A percentile compares a stretch with the other conserved stretches of the same genome.
These are phyloP conservation scores for Venusia cambrica DNA, from an alignment of 2,888 invertebrate genomes.

Conservation along the genomic window DNA sequence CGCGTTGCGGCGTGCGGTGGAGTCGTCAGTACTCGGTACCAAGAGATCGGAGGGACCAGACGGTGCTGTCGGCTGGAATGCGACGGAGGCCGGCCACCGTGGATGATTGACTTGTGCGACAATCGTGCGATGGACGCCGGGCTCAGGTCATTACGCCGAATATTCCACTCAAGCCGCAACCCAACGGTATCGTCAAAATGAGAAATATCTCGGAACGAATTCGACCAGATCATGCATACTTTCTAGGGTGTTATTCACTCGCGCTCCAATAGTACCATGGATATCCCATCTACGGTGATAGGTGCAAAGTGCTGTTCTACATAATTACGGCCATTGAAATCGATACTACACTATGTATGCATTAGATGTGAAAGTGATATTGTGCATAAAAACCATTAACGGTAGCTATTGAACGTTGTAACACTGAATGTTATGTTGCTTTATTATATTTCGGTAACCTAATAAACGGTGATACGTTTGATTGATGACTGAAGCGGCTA, in stretches of 20 bases:
- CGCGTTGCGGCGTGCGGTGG: conserved; percentile 17
- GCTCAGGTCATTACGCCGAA: conserved; percentile 40
- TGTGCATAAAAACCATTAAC: conserved; percentile 32
- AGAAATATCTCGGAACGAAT: conserved; percentile 46
- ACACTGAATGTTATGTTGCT: conserved; percentile 30
- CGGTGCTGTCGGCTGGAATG: conserved; percentile 31
- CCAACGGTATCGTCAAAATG: conserved; percentile 52
- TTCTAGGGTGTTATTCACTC: conserved; percentile 29
- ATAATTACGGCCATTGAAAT: conserved; percentile 27
- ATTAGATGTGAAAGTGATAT: conserved; percentile 34
- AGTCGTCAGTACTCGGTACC: no score
- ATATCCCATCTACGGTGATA: conserved; percentile 19
- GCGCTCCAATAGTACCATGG: conserved; percentile 21
- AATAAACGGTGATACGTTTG: conserved; percentile 34
- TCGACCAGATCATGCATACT: conserved; percentile 36
- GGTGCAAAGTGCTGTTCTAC: conserved; percentile 25
- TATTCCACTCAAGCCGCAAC: conserved; percentile 31
- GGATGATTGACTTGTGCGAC: conserved; percentile 51
- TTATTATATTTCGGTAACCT: conserved; percentile 33
- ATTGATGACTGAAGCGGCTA: conserved; percentile 42
- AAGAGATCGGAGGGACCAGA: no score
- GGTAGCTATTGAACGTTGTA: conserved; percentile 30
- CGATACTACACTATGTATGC: conserved; percentile 27
- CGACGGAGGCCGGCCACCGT: conserved; percentile 40
- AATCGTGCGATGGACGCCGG: conserved; percentile 41